phyloP scores from a whole-genome alignment of 2,888 invertebrate genomes.

The Prostheceraeus crozeri region DNA sequence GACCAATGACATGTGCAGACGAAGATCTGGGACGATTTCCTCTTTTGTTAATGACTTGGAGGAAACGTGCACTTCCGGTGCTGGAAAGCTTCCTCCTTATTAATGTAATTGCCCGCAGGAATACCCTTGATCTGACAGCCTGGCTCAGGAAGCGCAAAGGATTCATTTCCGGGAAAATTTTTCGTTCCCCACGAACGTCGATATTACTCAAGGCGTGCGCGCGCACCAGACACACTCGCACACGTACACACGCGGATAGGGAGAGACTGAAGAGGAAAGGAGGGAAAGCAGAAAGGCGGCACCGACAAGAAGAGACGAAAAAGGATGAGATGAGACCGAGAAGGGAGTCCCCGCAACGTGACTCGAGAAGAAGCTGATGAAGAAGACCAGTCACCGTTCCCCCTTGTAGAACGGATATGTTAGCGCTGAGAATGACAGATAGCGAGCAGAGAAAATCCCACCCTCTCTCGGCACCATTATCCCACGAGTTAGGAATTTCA shows the following conservation, averaged over 20 bases:
- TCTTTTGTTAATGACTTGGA: slow-evolving; percentile 24
- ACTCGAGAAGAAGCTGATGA: not conserved
- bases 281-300: too few species aligned
- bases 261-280: not conserved
- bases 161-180: slow-evolving; percentile 28
- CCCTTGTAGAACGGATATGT: too few species aligned
- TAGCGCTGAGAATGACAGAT: too few species aligned
- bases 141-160: slow-evolving; percentile 23
- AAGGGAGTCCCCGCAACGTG: too few species aligned
- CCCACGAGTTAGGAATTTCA: too few species aligned
- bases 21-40: slow-evolving; percentile 18
- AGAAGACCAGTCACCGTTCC: too few species aligned
- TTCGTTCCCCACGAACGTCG: too few species aligned
- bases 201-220: not conserved
- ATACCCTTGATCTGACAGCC: slow-evolving; percentile 15
- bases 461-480: too few species aligned
- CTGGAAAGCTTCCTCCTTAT: slow-evolving; percentile 5
- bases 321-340: too few species aligned
- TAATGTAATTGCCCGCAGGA: slow-evolving; percentile 26
- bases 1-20: slow-evolving; percentile 31
- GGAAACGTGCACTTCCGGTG: slow-evolving; percentile 7
- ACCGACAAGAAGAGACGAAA: slow-evolving; percentile 10
- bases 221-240: not conserved
- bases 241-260: not conserved
- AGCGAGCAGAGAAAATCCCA: too few species aligned